Evolutionary conservation across 2,113 vertebrate genomes (phyloP).

Genomic region (Corydoras sp.): DNA sequence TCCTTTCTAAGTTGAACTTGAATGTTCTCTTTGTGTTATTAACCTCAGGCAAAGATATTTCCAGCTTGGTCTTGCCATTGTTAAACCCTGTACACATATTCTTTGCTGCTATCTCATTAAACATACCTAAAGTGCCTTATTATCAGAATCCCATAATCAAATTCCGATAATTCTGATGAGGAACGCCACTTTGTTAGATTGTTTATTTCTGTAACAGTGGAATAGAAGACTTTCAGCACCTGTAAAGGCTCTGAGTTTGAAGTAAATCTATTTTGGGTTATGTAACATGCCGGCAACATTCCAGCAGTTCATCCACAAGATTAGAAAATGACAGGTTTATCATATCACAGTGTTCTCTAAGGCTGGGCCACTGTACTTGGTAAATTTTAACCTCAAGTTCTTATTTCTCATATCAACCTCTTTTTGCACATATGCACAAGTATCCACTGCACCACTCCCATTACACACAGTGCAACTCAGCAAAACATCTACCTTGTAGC

Average conservation of each 20-base stretch:
- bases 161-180: too few species aligned
- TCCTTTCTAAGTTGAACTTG: not conserved
- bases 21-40: too few species aligned
- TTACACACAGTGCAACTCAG: not conserved
- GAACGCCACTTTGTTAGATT: too few species aligned
- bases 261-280: slow-evolving; percentile 43
- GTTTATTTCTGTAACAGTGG: slow-evolving; percentile 7
- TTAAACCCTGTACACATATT: too few species aligned
- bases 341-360: not conserved
- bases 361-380: not conserved
- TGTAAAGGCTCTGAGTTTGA: slow-evolving; percentile 17
- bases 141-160: too few species aligned
- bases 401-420: not conserved
- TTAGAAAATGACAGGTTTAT: not conserved
- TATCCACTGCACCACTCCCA: not conserved
- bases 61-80: too few species aligned
- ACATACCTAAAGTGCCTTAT: too few species aligned
- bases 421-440: not conserved
- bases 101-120: too few species aligned
- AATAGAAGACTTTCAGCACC: slow-evolving; percentile 11
- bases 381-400: slow-evolving; percentile 10
- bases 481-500: not conserved
- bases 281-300: slow-evolving; percentile 34
- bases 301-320: not conserved
- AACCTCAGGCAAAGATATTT: too few species aligned